Conservation (phyloP, 2,113 vertebrate species). For the Meles meles region DNA sequence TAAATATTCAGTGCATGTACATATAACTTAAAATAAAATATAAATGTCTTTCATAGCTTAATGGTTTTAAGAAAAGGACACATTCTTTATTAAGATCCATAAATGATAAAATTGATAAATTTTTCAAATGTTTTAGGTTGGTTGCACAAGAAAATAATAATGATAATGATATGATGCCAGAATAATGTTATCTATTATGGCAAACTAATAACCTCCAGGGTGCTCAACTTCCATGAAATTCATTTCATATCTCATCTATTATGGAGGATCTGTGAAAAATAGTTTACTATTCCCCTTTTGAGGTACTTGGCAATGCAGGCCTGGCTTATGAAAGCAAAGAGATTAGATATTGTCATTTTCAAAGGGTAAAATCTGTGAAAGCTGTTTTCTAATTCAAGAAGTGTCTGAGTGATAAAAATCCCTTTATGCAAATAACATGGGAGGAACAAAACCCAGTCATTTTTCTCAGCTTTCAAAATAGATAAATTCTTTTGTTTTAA, state of each 20-base stretch:
- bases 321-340: conserved; percentile 44
- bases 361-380: conserved; percentile 55
- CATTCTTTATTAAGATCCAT: conserved; percentile 58
- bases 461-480: conserved; percentile 58
- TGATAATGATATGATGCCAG: conserved; percentile 61
- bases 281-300: conserved; percentile 39
- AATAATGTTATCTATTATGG: conserved; percentile 53
- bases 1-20: conserved; percentile 39
- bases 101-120: conserved; percentile 68
- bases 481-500: conserved; percentile 28
- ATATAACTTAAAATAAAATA: conserved; percentile 57
- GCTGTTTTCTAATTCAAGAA: conserved; percentile 61
- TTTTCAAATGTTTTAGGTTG: conserved; percentile 70
- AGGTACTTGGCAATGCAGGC: conserved; percentile 49
- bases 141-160: conserved; percentile 70
- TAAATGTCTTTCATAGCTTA: conserved; percentile 48
- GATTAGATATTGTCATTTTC: conserved; percentile 68
- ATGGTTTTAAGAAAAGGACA: conserved; percentile 51
- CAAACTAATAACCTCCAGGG: conserved; percentile 64
- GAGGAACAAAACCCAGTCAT: neutral
- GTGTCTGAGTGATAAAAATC: conserved; percentile 48
- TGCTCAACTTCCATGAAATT: conserved; percentile 65
- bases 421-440: conserved; percentile 17
- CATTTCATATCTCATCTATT: conserved; percentile 67
- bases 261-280: conserved; percentile 62